A percentile compares a stretch with the other conserved stretches of the same genome.
Conservation (phyloP, 2,113 vertebrate genomes). For the Atlantisia rogersi region DNA sequence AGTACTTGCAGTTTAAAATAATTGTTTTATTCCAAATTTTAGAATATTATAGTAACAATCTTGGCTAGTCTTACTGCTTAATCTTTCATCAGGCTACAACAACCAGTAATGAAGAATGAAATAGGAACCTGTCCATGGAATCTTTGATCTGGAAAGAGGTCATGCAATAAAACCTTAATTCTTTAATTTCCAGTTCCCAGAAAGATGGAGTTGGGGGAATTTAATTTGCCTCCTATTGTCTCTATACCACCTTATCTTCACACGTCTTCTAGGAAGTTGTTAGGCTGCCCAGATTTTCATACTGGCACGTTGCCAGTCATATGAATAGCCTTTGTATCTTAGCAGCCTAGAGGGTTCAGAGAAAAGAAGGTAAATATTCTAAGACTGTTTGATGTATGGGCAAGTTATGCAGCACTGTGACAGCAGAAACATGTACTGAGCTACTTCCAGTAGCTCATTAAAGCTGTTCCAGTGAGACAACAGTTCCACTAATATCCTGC, state of each 20-base stretch:
- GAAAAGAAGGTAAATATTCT: constrained; percentile 29
- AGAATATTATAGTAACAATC: background rate
- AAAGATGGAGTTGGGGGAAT: background rate
- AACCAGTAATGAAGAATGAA: background rate
- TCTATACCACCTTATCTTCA: constrained; percentile 3
- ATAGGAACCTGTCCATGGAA: background rate
- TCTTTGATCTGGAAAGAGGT: constrained; percentile 19
- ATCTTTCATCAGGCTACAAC: background rate
- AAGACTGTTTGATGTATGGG: constrained; percentile 21
- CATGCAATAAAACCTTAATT: background rate
- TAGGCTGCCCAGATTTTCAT: constrained; percentile 9
- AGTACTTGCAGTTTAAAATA: background rate
- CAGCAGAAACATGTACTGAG: constrained; percentile 4
- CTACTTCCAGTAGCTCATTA: constrained; percentile 43
- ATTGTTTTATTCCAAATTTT: background rate
- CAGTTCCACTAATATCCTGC: constrained; percentile 28
- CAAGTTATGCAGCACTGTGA: constrained; percentile 10
- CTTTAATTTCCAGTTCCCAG: background rate
- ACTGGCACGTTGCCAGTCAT: background rate
- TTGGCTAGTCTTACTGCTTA: background rate
- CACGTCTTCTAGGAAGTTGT: background rate
- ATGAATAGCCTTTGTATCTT: constrained; percentile 10
- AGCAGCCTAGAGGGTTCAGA: background rate
- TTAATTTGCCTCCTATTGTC: constrained; percentile 52
- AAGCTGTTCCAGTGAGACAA: constrained; percentile 39